These are phyloP conservation scores for Eurypyga helias DNA, from an alignment of 2,113 vertebrate genomes.

Conservation along the genomic window DNA sequence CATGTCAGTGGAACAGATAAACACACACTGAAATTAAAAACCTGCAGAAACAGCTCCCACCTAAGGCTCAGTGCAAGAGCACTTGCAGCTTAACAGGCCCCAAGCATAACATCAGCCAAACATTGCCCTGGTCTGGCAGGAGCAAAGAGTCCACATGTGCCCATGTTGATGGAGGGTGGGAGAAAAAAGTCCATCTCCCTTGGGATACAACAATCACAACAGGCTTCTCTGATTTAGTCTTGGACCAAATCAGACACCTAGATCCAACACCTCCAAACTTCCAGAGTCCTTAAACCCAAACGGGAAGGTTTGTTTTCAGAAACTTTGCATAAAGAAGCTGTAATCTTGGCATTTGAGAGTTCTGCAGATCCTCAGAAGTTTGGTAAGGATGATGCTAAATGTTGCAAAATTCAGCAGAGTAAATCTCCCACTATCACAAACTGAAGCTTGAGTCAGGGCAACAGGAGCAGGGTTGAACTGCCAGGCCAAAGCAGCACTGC, in stretches of 20 bases:
- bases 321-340: background rate
- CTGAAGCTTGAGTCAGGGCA: background rate
- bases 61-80: accelerated
- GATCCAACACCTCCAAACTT: background rate
- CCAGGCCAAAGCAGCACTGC: background rate
- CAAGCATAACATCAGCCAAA: background rate
- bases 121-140: background rate
- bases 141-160: background rate
- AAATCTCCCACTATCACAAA: background rate
- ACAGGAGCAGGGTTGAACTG: background rate
- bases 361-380: background rate
- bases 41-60: background rate
- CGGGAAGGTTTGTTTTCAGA: background rate
- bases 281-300: background rate
- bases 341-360: background rate
- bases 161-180: background rate
- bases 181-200: background rate
- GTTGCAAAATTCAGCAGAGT: background rate
- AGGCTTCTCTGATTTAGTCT: background rate
- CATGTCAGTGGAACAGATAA: background rate
- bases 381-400: background rate
- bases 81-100: background rate
- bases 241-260: background rate
- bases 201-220: background rate
- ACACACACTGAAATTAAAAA: background rate